Evolutionary conservation across 2,113 vertebrate genomes (phyloP).

Genomic region (Labeo rohita): DNA sequence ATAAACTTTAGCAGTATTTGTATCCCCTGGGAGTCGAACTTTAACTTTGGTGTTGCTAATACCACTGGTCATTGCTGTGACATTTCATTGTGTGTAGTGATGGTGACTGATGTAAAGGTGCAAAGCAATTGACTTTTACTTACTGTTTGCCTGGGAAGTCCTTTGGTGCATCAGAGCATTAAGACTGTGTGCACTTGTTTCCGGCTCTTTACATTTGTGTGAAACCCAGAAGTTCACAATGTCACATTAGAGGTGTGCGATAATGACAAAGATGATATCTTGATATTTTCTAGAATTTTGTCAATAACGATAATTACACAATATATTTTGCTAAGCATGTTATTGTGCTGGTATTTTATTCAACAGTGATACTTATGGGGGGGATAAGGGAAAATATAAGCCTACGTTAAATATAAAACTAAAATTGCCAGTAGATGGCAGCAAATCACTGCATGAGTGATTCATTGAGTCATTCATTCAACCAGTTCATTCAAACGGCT

Average conservation of each 20-base stretch:
- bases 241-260: neutral
- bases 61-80: neutral
- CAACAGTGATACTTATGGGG: no score
- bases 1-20: neutral
- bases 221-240: neutral
- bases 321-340: no score
- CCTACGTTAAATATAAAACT: no score
- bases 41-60: neutral
- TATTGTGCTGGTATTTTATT: no score
- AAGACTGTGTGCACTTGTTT: neutral
- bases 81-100: neutral
- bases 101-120: neutral
- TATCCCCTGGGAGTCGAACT: neutral
- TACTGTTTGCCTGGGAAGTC: neutral
- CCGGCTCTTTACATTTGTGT: neutral
- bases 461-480: no score
- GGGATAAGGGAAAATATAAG: no score
- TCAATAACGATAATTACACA: no score
- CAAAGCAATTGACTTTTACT: neutral
- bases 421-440: no score
- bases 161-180: neutral
- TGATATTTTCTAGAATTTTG: no score
- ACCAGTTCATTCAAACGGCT: no score
- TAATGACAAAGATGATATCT: no score
- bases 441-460: no score